These are phyloP conservation scores for Cynopterus sphinx DNA, from an alignment of 2,797 vertebrate genomes.

Conservation along the genomic window DNA sequence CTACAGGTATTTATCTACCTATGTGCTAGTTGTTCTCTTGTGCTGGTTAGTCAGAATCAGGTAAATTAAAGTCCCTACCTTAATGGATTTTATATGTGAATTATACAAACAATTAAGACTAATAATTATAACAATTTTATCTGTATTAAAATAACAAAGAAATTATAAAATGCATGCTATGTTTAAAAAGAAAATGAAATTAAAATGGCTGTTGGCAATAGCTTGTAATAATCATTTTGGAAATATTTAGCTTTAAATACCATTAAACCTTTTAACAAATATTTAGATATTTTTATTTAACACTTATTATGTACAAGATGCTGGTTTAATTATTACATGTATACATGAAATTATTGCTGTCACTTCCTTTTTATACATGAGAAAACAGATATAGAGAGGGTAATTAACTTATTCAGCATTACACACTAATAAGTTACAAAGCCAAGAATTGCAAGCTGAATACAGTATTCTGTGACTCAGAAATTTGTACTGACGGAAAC, in stretches of 20 bases:
- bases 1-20: not conserved
- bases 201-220: not conserved
- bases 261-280: not conserved
- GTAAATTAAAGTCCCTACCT: not conserved
- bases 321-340: not conserved
- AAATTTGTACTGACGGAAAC: not conserved
- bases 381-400: not conserved
- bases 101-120: not conserved
- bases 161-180: not conserved
- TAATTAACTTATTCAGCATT: not conserved
- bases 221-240: not conserved
- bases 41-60: not conserved
- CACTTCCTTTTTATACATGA: constrained; percentile 1
- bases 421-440: not conserved
- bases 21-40: not conserved
- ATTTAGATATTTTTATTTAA: not conserved
- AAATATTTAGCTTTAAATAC: not conserved
- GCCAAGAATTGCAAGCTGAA: not conserved
- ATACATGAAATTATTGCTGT: not conserved
- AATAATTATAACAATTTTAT: not conserved
- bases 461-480: not conserved
- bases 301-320: not conserved
- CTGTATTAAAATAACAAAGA: not conserved
- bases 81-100: not conserved
- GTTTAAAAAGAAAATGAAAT: constrained; percentile 26